Conservation (phyloP, 2,888 invertebrate species). For the Diaphora mendica region DNA sequence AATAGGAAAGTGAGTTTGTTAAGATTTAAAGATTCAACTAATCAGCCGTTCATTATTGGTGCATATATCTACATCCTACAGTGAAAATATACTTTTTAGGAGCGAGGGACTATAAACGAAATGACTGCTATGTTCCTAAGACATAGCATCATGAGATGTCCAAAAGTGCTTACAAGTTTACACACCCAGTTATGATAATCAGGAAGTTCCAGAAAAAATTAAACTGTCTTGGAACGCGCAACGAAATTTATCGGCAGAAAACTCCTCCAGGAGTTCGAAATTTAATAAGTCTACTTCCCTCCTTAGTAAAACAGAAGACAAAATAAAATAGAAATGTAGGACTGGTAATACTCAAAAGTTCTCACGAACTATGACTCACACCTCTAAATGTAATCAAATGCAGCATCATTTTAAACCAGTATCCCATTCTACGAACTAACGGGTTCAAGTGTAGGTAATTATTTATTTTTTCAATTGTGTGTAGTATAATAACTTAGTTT, state of each 20-base stretch:
- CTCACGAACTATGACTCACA: constrained; percentile 59
- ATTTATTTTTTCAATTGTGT: constrained; percentile 37
- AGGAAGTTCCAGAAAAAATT: too few species aligned
- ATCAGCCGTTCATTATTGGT: not conserved
- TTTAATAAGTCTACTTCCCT: too few species aligned
- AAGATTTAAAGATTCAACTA: not conserved
- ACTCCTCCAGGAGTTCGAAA: too few species aligned
- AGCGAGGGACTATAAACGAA: too few species aligned
- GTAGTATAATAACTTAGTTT: constrained; percentile 22
- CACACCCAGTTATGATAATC: too few species aligned
- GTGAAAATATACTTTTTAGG: too few species aligned
- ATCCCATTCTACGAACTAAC: constrained; percentile 57
- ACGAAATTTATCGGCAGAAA: too few species aligned
- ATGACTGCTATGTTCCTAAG: too few species aligned
- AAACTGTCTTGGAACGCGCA: too few species aligned
- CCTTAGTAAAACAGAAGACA: too few species aligned
- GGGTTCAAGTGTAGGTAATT: constrained; percentile 55
- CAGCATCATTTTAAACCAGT: constrained; percentile 56
- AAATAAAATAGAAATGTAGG: not conserved
- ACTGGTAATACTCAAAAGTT: constrained; percentile 33
- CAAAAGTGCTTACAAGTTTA: too few species aligned
- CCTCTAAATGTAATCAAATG: constrained; percentile 56
- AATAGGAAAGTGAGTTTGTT: not conserved
- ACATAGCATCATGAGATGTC: too few species aligned
- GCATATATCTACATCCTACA: not conserved